Percentiles rank a stretch among this genome's conserved stretches.
Evolutionary conservation across 2,113 vertebrate species (phyloP).

Genomic region (Xerus inauris): DNA sequence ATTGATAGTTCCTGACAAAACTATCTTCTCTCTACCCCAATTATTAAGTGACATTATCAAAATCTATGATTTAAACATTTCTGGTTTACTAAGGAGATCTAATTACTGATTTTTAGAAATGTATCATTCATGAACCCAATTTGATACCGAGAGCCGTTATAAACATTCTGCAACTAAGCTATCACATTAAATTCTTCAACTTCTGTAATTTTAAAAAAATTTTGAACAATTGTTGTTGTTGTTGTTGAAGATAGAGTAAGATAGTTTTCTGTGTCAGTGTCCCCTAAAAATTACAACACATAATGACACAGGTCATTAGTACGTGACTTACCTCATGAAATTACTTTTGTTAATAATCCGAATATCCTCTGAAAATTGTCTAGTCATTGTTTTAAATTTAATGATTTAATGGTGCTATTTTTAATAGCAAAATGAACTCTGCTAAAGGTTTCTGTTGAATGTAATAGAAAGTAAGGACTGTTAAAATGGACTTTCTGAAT

Average conservation of each 20-base stretch:
- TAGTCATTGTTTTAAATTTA: not conserved
- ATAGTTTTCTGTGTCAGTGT: not conserved
- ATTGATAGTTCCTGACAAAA: not conserved
- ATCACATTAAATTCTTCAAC: not conserved
- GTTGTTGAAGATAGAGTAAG: not conserved
- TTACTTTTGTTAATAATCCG: not conserved
- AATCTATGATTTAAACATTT: not conserved
- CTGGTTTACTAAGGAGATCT: not conserved
- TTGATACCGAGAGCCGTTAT: not conserved
- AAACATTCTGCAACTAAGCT: not conserved
- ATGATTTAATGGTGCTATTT: not conserved
- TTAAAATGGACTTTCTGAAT: not conserved
- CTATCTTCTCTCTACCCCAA: not conserved
- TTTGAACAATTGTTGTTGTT: not conserved
- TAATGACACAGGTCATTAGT: not conserved
- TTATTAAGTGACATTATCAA: not conserved
- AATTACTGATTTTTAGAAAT: constrained; percentile 16
- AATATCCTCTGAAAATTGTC: not conserved
- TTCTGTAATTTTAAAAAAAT: not conserved
- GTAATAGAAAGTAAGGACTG: not conserved
- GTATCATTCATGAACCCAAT: not conserved
- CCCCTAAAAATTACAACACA: not conserved
- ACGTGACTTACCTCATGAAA: not conserved
- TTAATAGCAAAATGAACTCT: not conserved
- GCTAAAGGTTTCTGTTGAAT: not conserved